Base-by-base conservation (phyloP, 2,888 invertebrate species). In the Argynnis bischoffii region DNA sequence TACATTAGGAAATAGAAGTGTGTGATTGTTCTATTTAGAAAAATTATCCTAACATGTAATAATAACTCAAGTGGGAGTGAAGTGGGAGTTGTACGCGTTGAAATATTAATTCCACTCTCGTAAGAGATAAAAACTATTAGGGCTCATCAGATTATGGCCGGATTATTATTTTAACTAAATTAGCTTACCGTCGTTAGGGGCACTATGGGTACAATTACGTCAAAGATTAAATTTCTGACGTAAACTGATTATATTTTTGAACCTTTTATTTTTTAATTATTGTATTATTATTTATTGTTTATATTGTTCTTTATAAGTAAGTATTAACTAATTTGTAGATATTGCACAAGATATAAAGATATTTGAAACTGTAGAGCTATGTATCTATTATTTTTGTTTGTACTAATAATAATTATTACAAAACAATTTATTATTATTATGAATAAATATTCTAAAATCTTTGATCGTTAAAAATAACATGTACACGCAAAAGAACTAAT, bases 151-250 rank as follows among this genome's bases (percentile, higher is more conserved):
- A 88, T 90, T 92, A 90, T 82, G 86, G 86, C 74, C 68, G 86
- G 91, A 91, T 91, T 92, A 92, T 92, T 89, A 90, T 90, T 92
- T 91, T 92, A 92, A 92, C 89, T 79, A 87, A 91, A 90, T 92
- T 91, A 92, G 90, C 90, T 90, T 89, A 90, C 86, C 83, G 85
- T 82, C 84, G 88, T 78, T 82, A 79, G 82, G 88, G 90, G 88
- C 84, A 79, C 76, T 70, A 67, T 71, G 72, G 74, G 77, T 72
- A 75, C 77, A 69, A 72, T 69, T 57, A 63, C 60, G 76, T 18
- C 88, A 88, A 76, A 87, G 88, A 90, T 70, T 85, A 65, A 41
- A 2, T 41, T 8, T 41, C 8, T 41, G 35, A 8, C 11, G 11
- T 41, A 41, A 41, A 41, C 11, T 41, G 35, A 35, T 6, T 35